Base-by-base conservation (phyloP, 2,797 vertebrate species). In the Silurus lanzhouensis region DNA sequence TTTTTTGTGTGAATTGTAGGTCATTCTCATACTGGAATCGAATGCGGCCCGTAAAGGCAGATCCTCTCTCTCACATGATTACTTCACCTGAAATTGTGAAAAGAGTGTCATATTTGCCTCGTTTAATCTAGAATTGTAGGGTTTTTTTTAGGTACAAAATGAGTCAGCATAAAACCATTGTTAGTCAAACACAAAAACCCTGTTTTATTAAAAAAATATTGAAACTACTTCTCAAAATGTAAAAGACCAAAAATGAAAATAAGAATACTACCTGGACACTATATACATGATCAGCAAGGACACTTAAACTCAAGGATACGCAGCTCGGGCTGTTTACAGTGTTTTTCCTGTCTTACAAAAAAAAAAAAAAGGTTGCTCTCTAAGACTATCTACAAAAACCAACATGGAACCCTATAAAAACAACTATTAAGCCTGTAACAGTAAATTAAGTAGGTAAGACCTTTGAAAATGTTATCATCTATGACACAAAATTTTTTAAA, bases 201-300 rank as follows among this genome's bases (percentile, higher is more conserved):
- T 93, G 92, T 91, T 87, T 91, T 88, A 91, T 81, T 88, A 87
- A 89, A 90, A 88, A n/a, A 78, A 63, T 3, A 44, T 10, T 91
- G 89, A 92, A 92, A 86, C 85, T 75, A 88, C 83, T 89, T 85
- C 80, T 91, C 89, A 93, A 91, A 86, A 90, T 91, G 66, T 67
- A 71, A 74, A 72, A 83, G n/a, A 66, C n/a, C 7, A 81, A 79
- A 55, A 61, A 86, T 4, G 86, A 66, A 85, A 81, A 76, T 81
- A 46, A 83, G 84, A 81, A 89, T 87, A 89, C 85, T 91, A 90
- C 84, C 84, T 89, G 88, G 91, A 93, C 90, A 93, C 92, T 94
- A 95, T 95, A 89, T 94, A 96, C 95, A 94, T 93, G 70, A 94
- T 94, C 92, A 94, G 91, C 91, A 92, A 95, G 95, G 95, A 95